phyloP scores from a whole-genome alignment of 1,140 invertebrate species.

The Aplysia californica region DNA sequence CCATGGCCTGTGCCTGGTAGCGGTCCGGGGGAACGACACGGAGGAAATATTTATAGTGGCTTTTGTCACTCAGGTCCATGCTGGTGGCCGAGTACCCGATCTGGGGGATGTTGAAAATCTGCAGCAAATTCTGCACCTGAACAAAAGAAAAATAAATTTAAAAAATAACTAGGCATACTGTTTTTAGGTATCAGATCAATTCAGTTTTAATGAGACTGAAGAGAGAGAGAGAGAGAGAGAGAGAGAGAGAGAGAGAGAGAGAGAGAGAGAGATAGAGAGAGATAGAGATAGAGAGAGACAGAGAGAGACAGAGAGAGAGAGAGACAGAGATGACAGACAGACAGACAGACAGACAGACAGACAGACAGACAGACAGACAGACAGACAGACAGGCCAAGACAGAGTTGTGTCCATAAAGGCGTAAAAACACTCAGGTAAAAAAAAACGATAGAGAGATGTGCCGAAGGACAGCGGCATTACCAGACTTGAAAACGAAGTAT shows the following conservation, averaged over 20 bases:
- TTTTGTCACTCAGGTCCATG: conserved; percentile 82
- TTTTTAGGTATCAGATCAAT: background rate
- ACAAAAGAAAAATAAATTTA: background rate
- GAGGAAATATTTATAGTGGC: conserved; percentile 82
- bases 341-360: background rate
- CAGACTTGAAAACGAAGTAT: too few relatives aligned
- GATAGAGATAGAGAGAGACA: conserved; percentile 17
- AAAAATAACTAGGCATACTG: background rate
- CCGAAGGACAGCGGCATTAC: too few relatives aligned
- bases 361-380: background rate
- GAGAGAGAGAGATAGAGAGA: conserved; percentile 18
- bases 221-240: background rate
- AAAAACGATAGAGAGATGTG: too few relatives aligned
- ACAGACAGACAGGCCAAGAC: too few relatives aligned
- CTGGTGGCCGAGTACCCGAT: conserved; percentile 87
- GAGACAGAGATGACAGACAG: conserved; percentile 2
- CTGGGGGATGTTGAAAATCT: conserved; percentile 84
- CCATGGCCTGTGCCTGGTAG: conserved; percentile 82
- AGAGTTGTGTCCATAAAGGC: too few relatives aligned
- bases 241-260: conserved; percentile 5
- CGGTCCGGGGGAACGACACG: conserved; percentile 85
- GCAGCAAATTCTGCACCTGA: conserved; percentile 82
- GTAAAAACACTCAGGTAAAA: too few relatives aligned
- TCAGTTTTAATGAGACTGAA: too few relatives aligned
- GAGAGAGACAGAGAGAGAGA: conserved; percentile 17